Percentiles rank a stretch among this genome's conserved stretches.
phyloP scores from a whole-genome alignment of 2,797 vertebrate species.

The Okamejei kenojei region DNA sequence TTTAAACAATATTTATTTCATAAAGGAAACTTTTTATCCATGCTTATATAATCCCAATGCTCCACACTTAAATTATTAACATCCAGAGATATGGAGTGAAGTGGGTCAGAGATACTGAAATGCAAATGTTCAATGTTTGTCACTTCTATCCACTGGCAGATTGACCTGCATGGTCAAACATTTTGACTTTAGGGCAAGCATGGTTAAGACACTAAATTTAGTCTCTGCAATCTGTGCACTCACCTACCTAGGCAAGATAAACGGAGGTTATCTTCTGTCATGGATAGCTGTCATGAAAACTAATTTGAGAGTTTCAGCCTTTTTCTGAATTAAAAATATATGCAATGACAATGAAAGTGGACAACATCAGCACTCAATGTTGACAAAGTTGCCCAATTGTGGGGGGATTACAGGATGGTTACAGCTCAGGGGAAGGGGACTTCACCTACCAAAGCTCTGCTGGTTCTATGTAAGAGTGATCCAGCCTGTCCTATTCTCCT shows the following conservation, averaged over 20 bases:
- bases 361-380: neutral
- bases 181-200: slow-evolving; percentile 21
- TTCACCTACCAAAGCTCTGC: too few relatives aligned
- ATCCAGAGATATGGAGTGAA: neutral
- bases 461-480: too few relatives aligned
- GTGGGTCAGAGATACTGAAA: neutral
- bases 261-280: slow-evolving; percentile 20
- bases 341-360: neutral
- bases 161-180: neutral
- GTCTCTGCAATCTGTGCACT: slow-evolving; percentile 16
- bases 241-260: neutral
- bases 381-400: neutral
- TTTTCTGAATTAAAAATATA: neutral
- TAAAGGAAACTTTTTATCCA: neutral
- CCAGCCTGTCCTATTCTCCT: too few relatives aligned
- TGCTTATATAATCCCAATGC: neutral
- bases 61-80: neutral
- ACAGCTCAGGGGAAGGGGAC: too few relatives aligned
- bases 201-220: slow-evolving; percentile 12
- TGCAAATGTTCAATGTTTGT: neutral
- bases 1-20: neutral
- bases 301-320: neutral
- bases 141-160: neutral
- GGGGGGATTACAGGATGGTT: too few relatives aligned
- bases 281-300: neutral